phyloP scores from a whole-genome alignment of 2,888 invertebrate genomes.

The Plebejus argus region DNA sequence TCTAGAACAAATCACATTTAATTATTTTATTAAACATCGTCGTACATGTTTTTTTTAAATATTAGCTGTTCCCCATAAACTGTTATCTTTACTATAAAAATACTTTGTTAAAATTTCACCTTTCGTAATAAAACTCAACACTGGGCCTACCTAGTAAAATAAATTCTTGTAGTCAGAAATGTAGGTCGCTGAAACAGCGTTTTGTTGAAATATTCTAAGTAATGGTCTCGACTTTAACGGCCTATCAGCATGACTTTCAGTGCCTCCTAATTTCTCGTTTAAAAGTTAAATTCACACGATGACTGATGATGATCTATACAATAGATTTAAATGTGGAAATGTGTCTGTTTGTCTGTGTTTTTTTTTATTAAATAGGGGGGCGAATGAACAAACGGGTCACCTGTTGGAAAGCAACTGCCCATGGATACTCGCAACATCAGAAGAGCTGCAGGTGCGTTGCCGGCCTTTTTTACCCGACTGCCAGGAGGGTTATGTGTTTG shows the following conservation, averaged over 20 bases:
- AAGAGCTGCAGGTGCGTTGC: too few species aligned
- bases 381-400: too few species aligned
- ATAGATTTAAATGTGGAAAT: not conserved
- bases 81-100: constrained; percentile 23
- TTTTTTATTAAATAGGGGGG: too few species aligned
- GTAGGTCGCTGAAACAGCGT: constrained; percentile 11
- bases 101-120: constrained; percentile 23
- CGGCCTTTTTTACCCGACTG: too few species aligned
- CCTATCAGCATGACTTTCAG: not conserved
- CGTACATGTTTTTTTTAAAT: not conserved
- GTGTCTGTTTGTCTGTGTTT: not conserved
- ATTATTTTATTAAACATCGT: constrained; percentile 14
- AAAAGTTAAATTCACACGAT: not conserved
- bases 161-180: constrained; percentile 2
- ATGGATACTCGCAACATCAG: too few species aligned
- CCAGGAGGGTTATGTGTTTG: too few species aligned
- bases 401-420: too few species aligned
- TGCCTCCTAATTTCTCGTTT: not conserved
- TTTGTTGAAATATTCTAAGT: constrained; percentile 17
- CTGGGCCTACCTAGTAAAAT: constrained; percentile 7
- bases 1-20: constrained; percentile 25
- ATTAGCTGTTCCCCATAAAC: not conserved
- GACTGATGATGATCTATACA: not conserved
- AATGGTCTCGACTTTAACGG: not conserved
- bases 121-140: constrained; percentile 2